phyloP scores from a whole-genome alignment of 1,140 invertebrate genomes.

The Drosophila arawakana region DNA sequence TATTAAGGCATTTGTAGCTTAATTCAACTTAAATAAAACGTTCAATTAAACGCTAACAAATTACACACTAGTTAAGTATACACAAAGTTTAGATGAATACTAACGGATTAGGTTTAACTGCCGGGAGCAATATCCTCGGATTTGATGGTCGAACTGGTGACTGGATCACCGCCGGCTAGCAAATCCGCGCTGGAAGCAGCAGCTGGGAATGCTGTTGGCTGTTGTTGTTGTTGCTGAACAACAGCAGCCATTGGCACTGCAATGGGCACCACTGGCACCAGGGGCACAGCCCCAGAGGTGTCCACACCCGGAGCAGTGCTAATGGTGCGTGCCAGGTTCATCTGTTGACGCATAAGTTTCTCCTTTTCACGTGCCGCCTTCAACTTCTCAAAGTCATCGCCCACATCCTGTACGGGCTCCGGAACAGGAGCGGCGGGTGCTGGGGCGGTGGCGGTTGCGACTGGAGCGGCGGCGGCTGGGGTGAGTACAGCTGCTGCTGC shows the following conservation, averaged over 20 bases:
- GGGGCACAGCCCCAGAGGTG: slow-evolving; percentile 38
- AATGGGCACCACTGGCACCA: slow-evolving; percentile 60
- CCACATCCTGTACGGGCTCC: slow-evolving; percentile 47
- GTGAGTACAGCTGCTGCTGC: neutral
- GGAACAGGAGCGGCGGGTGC: neutral
- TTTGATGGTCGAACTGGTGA: slow-evolving; percentile 60
- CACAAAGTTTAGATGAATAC: slow-evolving; percentile 45
- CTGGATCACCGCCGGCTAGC: slow-evolving; percentile 40
- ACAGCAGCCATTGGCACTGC: slow-evolving; percentile 36
- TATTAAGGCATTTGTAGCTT: slow-evolving; percentile 42
- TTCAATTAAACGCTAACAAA: slow-evolving; percentile 31
- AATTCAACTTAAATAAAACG: slow-evolving; percentile 48
- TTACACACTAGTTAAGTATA: slow-evolving; percentile 46
- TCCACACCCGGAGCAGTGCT: slow-evolving; percentile 82
- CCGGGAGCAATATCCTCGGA: slow-evolving; percentile 61
- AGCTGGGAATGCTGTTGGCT: slow-evolving; percentile 16
- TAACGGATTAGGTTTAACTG: slow-evolving; percentile 48
- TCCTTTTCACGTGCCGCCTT: slow-evolving; percentile 85
- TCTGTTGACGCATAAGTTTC: slow-evolving; percentile 84
- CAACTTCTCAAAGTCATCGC: slow-evolving; percentile 86
- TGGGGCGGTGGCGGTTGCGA: neutral
- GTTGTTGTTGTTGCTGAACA: slow-evolving; percentile 8
- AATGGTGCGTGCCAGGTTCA: slow-evolving; percentile 85
- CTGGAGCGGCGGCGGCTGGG: neutral
- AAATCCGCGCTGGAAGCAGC: slow-evolving; percentile 63